Conservation (phyloP, 2,888 invertebrate genomes). For the Encarsia formosa region DNA sequence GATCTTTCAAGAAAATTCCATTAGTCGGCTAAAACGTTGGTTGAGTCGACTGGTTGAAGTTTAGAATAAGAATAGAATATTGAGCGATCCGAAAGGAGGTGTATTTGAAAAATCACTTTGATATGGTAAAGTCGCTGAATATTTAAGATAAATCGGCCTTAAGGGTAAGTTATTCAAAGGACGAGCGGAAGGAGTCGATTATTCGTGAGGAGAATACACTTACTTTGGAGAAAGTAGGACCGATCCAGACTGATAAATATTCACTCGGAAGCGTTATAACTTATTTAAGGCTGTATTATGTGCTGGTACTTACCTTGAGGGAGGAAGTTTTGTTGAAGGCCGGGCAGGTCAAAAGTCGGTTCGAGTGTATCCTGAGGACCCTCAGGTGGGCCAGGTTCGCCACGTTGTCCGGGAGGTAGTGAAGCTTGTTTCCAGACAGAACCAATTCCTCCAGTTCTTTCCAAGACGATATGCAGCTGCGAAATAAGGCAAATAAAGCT, state of each 20-base stretch:
- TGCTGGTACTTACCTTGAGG: slow-evolving; percentile 56
- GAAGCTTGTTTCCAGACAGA: slow-evolving; percentile 75
- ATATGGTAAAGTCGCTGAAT: too few relatives aligned
- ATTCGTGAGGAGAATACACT: background rate
- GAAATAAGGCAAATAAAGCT: slow-evolving; percentile 7
- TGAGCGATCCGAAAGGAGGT: too few relatives aligned
- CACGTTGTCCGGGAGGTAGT: slow-evolving; percentile 71
- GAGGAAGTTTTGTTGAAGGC: slow-evolving; percentile 70
- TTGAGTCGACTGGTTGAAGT: too few relatives aligned
- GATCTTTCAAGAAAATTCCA: too few relatives aligned
- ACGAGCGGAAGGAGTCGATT: background rate
- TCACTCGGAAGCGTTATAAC: background rate
- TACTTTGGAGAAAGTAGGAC: too few relatives aligned
- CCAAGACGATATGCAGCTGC: slow-evolving; percentile 69
- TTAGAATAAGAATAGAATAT: too few relatives aligned
- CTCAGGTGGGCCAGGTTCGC: slow-evolving; percentile 67
- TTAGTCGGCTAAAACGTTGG: too few relatives aligned
- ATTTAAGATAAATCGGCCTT: too few relatives aligned
- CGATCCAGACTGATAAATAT: background rate
- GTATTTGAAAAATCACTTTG: too few relatives aligned
- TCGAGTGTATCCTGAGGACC: slow-evolving; percentile 77
- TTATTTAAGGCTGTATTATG: background rate
- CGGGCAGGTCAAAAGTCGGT: slow-evolving; percentile 71
- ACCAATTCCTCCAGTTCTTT: slow-evolving; percentile 76
- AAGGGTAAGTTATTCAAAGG: too few relatives aligned